Evolutionary conservation across 2,797 vertebrate genomes (phyloP), one percentile per base, ranked within the genome.

Genomic region (Myiothlypis chrysogaster): DNA sequence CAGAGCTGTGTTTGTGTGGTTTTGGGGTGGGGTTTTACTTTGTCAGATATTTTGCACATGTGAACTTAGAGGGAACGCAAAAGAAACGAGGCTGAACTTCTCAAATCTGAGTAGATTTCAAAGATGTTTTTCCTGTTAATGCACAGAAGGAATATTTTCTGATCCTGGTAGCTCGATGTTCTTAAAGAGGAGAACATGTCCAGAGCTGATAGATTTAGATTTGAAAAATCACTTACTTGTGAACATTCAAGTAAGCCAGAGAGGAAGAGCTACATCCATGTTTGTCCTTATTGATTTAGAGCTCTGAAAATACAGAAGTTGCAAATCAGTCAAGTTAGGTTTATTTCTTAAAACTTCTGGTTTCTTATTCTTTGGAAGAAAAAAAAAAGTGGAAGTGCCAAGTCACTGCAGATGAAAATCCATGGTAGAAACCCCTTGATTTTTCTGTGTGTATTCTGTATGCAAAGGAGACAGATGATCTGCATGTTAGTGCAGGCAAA

Each of bases 401-500:
- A 70, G 76, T 85, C 89, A 92, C 41, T 59, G 85, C 65, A 56
- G 57, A 24, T 55, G 28, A 66, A 71, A 78, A 65, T 79, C 24
- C 28, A 24, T 1, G 1, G 16, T 46, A 6, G 1, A 39, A 63
- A 78, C 10, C 9, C 20, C 49, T 60, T 5, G 5, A 9, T 84
- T 77, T 69, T 88, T 64, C 70, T 60, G 6, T 55, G 35, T 34
- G 43, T 83, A 19, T 52, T 85, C 71, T 79, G 9, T 72, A 56
- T 87, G 87, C 78, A 87, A 20, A 79, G 53, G 65, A 77, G 35
- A 24, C 65, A 35, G 23, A 30, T 4, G 70, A 63, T 83, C 53
- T 85, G 76, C 35, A 49, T 85, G 65, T 96, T 95, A 84, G 95
- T 80, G 72, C 60, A 59, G 83, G 94, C 68, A 94, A 34, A 93